Evolutionary conservation across 2,888 invertebrate species (phyloP).

Genomic region (Ichneumoninae sp.): DNA sequence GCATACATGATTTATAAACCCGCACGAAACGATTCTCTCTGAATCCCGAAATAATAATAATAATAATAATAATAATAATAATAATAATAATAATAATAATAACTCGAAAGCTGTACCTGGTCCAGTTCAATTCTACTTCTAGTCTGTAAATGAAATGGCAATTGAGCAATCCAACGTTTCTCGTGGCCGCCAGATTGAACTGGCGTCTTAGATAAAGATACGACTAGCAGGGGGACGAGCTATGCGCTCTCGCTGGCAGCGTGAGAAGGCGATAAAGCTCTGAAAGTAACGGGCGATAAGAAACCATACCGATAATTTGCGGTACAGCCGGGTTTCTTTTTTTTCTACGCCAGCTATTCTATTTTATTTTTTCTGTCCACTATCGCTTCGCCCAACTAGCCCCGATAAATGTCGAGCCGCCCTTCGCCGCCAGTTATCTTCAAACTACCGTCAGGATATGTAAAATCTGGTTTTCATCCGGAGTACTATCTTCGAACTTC

Average conservation of each 20-base stretch:
- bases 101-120: background rate
- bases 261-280: constrained; percentile 57
- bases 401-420: constrained; percentile 10
- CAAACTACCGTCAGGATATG: background rate
- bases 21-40: background rate
- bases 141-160: background rate
- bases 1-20: background rate
- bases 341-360: constrained; percentile 12
- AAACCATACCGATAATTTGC: constrained; percentile 48
- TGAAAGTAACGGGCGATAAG: constrained; percentile 39
- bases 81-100: background rate
- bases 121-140: background rate
- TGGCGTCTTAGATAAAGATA: constrained; percentile 12
- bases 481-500: background rate
- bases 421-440: background rate
- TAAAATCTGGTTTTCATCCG: background rate
- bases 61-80: background rate
- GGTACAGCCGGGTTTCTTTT: constrained; percentile 20
- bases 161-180: constrained; percentile 19
- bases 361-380: background rate
- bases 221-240: background rate
- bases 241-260: constrained; percentile 10
- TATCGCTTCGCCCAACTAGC: constrained; percentile 22
- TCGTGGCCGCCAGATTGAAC: background rate
- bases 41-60: background rate